A percentile compares a stretch with the other conserved stretches of the same genome.
phyloP scores from a whole-genome alignment of 2,888 invertebrate species.

The Cataglyphis livida region DNA sequence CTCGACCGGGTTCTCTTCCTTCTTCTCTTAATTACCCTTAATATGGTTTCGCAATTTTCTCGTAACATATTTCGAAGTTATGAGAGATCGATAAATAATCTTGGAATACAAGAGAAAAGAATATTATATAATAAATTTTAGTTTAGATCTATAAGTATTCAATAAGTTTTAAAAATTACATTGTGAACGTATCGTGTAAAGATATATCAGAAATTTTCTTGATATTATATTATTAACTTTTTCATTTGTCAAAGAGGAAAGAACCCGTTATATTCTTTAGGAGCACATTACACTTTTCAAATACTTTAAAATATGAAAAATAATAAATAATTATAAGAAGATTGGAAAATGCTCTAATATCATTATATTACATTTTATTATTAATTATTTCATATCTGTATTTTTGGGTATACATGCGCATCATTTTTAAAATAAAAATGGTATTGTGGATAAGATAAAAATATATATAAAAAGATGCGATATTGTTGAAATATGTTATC shows the following conservation, averaged over 20 bases:
- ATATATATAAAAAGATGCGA: background rate
- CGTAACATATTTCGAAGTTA: background rate
- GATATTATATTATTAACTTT: background rate
- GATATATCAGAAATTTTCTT: background rate
- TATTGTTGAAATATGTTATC: constrained; percentile 5
- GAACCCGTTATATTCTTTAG: background rate
- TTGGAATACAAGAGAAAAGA: background rate
- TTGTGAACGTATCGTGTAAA: background rate
- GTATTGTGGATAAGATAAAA: background rate
- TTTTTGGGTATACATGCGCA: background rate
- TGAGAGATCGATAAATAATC: background rate
- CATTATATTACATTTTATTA: too few relatives aligned
- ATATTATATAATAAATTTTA: constrained; percentile 6
- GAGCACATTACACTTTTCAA: background rate
- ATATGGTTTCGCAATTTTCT: background rate
- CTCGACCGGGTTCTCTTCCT: background rate
- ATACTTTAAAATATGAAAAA: background rate
- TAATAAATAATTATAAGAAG: background rate
- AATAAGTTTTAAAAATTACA: background rate
- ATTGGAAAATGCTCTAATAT: background rate
- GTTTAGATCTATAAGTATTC: background rate
- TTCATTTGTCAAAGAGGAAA: background rate
- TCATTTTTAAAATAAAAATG: background rate
- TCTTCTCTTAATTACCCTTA: background rate
- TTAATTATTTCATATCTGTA: background rate